Base-by-base conservation (phyloP, 2,888 invertebrate genomes). In the Ophion obscuratus region DNA sequence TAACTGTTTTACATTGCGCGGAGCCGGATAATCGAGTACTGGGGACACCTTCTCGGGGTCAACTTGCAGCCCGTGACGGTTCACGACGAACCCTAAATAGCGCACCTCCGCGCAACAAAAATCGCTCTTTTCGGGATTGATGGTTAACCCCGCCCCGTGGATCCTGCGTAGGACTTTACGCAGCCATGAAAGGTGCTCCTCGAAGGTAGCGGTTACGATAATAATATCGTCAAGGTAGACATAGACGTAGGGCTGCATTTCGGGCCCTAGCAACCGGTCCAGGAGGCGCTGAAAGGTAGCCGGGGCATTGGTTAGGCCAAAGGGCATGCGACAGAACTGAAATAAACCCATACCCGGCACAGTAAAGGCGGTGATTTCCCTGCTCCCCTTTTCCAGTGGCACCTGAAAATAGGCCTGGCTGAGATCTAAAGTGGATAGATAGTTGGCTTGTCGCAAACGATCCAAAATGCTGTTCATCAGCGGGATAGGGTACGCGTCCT, bases 211-310 rank as follows among this genome's bases (percentile, higher is more conserved):
- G 0, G 80, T 82, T 0, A 85, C 84, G 2, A 88, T 70, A 0
- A 89, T 83, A 0, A 89, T 87, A 17, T 88, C 89, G 71, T 89
- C 88, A 0, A 86, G 59, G 11, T 88, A 88, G 0, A 76, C 87
- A 59, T 88, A 88, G 0, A 79, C 70, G 31, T 77, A 11, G 0
- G 83, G 87, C 10, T 88, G 83, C 66, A 85, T 57, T 11, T 87
- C 85, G 3, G 88, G 79, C 0, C 90, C 89, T 0, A 92, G 70
- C 2, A 92, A 77, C 6, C 68, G 71, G 47, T 92, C 91, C 0
- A 92, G 85, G 9, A 92, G 66, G 0, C 91, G 80, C 75, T 92
- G 92, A 75, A 88, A 92, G 1, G 91, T 91, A 0, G 91, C 90
- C 0, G 92, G 90, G 0, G 89, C 88, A 62, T 90, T 80, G 74